These are phyloP conservation scores for Coryphaenoides rupestris DNA, from an alignment of 2,113 vertebrate species.

Conservation along the genomic window DNA sequence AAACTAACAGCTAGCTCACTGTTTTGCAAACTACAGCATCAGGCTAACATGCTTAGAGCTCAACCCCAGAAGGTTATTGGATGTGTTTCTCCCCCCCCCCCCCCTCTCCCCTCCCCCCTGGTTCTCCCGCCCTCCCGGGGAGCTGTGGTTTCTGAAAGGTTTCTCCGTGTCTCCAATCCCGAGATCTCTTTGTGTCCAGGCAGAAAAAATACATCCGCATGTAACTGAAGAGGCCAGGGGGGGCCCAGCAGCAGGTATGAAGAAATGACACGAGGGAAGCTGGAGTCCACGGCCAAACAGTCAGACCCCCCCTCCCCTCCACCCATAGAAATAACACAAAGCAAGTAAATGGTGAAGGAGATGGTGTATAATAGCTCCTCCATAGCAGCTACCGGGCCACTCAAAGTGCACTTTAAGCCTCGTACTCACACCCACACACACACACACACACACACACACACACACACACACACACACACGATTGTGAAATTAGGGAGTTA, in stretches of 20 bases:
- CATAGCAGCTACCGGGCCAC: too few species aligned
- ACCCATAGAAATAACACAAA: too few species aligned
- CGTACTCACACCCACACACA: too few species aligned
- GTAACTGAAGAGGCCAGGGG: constrained; percentile 65
- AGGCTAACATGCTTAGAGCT: constrained; percentile 28
- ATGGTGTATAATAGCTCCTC: too few species aligned
- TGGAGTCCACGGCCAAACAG: not conserved
- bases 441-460: too few species aligned
- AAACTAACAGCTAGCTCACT: not conserved
- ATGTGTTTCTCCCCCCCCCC: constrained; percentile 3
- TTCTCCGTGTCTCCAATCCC: constrained; percentile 68
- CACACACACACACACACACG: too few species aligned
- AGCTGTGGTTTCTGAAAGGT: constrained; percentile 77
- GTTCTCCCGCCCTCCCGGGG: constrained; percentile 44
- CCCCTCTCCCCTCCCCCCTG: constrained; percentile 21
- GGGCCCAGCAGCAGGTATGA: constrained; percentile 3
- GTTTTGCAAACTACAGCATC: not conserved
- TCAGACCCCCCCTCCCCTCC: too few species aligned
- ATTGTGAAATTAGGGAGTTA: too few species aligned
- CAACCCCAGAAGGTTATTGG: constrained; percentile 41
- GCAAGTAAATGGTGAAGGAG: too few species aligned
- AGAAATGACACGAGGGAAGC: not conserved
- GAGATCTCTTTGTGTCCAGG: constrained; percentile 70
- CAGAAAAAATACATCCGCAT: constrained; percentile 73
- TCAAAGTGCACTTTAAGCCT: too few species aligned